A percentile compares a stretch with the other conserved stretches of the same genome.
phyloP scores from a whole-genome alignment of 1,140 invertebrate species.

The Pinna nobilis region DNA sequence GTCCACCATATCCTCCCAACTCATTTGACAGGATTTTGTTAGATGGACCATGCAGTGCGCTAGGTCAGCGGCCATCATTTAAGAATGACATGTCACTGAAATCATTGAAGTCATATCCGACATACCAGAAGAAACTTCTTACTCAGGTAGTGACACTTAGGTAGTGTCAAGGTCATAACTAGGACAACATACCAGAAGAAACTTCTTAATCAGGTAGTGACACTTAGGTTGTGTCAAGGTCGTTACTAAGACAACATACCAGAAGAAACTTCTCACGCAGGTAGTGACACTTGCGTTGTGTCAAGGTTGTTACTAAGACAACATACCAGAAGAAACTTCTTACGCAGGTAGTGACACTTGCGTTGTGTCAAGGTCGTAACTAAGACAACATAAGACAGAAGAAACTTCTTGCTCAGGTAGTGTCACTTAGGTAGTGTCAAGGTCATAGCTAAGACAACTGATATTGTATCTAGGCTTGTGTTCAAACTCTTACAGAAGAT shows the following conservation, averaged over 20 bases:
- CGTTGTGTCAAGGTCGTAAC: background rate
- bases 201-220: constrained; percentile 82
- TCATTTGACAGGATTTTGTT: constrained; percentile 88
- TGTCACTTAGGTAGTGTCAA: constrained; percentile 55
- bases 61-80: constrained; percentile 89
- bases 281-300: constrained; percentile 76
- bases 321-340: constrained; percentile 86
- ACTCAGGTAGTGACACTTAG: constrained; percentile 77
- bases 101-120: constrained; percentile 83
- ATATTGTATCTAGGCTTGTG: background rate
- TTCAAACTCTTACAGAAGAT: background rate
- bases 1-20: constrained; percentile 80
- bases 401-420: constrained; percentile 81
- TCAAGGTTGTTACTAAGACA: constrained; percentile 60
- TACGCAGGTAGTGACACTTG: constrained; percentile 77
- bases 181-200: constrained; percentile 84
- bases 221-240: background rate
- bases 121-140: constrained; percentile 86
- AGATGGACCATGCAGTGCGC: constrained; percentile 91
- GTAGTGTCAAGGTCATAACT: background rate
- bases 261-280: constrained; percentile 83
- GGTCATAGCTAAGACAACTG: constrained; percentile 72
- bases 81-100: constrained; percentile 79
- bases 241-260: constrained; percentile 79
- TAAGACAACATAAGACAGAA: background rate